phyloP scores from a whole-genome alignment of 2,888 invertebrate species.

The Dinocampus coccinellae region DNA sequence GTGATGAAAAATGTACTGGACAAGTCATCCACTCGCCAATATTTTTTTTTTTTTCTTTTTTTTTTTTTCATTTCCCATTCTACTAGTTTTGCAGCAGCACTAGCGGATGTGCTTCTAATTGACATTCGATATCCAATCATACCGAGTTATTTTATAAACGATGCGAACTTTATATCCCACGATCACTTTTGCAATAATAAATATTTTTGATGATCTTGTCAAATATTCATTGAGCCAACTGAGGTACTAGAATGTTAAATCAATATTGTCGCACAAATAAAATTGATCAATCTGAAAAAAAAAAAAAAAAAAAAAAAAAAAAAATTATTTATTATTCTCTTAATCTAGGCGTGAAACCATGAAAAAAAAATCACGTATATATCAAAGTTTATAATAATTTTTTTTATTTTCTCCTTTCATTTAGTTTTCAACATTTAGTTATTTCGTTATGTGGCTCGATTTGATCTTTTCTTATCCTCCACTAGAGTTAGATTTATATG shows the following conservation, averaged over 20 bases:
- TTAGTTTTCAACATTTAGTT: not conserved
- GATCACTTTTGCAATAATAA: not conserved
- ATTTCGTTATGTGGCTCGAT: not conserved
- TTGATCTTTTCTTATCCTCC: not conserved
- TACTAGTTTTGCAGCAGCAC: not conserved
- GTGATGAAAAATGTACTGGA: too few species aligned
- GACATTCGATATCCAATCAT: constrained; percentile 7
- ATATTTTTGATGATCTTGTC: not conserved
- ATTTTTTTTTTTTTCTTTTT: not conserved
- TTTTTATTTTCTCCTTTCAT: not conserved
- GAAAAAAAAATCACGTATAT: not conserved
- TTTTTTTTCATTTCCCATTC: not conserved
- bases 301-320: too few species aligned
- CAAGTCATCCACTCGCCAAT: too few species aligned
- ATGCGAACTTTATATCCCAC: not conserved
- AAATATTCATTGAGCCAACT: not conserved
- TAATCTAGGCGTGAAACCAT: not conserved
- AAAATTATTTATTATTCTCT: not conserved
- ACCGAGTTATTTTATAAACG: not conserved
- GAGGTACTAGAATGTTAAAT: not conserved
- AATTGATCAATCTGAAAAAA: not conserved
- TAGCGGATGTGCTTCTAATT: not conserved
- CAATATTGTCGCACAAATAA: not conserved
- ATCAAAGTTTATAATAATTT: constrained; percentile 3
- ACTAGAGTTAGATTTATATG: constrained; percentile 19